Evolutionary conservation across 2,888 invertebrate species (phyloP), one percentile per base, ranked within the genome.

Genomic region (Euphydryas editha): DNA sequence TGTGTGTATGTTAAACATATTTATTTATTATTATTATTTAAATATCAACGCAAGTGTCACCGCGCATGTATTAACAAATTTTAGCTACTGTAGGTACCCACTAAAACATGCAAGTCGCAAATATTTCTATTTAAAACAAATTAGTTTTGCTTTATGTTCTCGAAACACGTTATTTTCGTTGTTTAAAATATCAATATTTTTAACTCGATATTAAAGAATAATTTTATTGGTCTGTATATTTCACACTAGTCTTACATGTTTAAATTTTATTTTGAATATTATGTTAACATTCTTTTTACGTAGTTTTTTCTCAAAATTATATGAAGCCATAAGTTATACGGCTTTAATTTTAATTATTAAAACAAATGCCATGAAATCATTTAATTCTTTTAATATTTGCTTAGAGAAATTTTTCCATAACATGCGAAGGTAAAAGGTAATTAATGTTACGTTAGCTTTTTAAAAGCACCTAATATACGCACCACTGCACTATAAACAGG

Each of bases 61-160:
- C 30, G 8, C 30, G 30, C 30, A 30, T n/a, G n/a, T n/a, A 30
- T 30, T 30, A 30, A 30, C n/a, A n/a, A 30, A 30, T 30, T 30
- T 2, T 7, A 30, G 4, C 42, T 24, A 46, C 3, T 55, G 8
- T 46, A 51, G 30, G 21, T 20, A 49, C 39, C 11, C 15, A 51
- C 15, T 24, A 51, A 13, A 20, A 54, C 10, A 36, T 54, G 36
- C 36, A 36, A 49, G 37, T 62, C 56, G 62, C 57, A 37, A 62
- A 36, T 62, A 66, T 46, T 58, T 62, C 61, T 62, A 62, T 66
- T 61, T 62, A 42, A 66, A 66, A 66, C 61, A 51, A 66, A 58
- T 61, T 24, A 49, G 44, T 57, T 49, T 36, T 20, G 17, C 49
- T 1, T 30, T 55, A 47, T 36, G 36, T 17, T 54, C 54, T 17